Evolutionary conservation across 2,888 invertebrate species (phyloP).

Genomic region (Cabera pusaria): DNA sequence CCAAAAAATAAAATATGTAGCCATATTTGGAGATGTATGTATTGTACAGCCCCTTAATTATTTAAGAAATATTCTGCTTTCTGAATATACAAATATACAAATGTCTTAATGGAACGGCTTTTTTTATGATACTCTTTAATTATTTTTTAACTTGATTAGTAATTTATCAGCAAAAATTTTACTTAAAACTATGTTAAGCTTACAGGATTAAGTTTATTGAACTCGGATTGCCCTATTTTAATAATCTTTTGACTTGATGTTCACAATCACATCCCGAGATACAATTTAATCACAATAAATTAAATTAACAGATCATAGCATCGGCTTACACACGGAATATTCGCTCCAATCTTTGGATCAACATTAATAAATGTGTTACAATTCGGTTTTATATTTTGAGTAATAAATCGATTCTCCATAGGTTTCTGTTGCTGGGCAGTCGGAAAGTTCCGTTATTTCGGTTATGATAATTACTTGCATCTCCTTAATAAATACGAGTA

Average conservation of each 20-base stretch:
- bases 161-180: too few relatives aligned
- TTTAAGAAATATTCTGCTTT: too few relatives aligned
- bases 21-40: too few relatives aligned
- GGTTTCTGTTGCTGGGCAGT: constrained; percentile 25
- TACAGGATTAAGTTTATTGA: constrained; percentile 32
- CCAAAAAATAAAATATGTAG: too few relatives aligned
- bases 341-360: too few relatives aligned
- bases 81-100: too few relatives aligned
- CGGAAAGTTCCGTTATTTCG: constrained; percentile 37
- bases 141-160: too few relatives aligned
- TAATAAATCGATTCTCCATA: constrained; percentile 28
- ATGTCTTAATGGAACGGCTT: too few relatives aligned
- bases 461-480: constrained; percentile 77
- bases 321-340: too few relatives aligned
- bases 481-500: constrained; percentile 74
- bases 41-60: too few relatives aligned
- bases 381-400: constrained; percentile 23
- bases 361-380: constrained; percentile 25
- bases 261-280: constrained; percentile 34
- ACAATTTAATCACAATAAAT: constrained; percentile 50
- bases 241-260: constrained; percentile 34
- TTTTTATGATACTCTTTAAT: too few relatives aligned
- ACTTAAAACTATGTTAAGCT: too few relatives aligned
- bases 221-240: constrained; percentile 1
- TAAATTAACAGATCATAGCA: constrained; percentile 52